Percentiles rank a stretch among this genome's conserved stretches.
phyloP scores from a whole-genome alignment of 2,113 vertebrate species.

The Calyptommatus sinebrachiatus region DNA sequence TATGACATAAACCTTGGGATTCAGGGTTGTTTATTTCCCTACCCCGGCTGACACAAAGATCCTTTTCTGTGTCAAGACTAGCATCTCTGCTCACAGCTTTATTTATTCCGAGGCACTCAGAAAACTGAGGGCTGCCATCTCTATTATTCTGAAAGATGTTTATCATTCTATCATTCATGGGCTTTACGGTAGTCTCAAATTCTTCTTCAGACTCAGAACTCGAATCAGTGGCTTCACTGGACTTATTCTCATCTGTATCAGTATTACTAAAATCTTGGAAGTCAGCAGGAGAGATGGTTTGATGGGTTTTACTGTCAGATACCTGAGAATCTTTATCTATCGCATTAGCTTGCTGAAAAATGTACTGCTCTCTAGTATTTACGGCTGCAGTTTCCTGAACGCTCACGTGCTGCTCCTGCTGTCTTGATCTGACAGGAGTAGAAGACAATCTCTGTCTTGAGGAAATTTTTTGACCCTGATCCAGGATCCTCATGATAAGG shows the following conservation, averaged over 20 bases:
- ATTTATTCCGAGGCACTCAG: conserved; percentile 44
- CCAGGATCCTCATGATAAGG: conserved; percentile 86
- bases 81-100: conserved; percentile 58
- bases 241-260: conserved; percentile 43
- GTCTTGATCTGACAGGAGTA: conserved; percentile 84
- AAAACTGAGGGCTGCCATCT: conserved; percentile 52
- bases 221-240: conserved; percentile 33
- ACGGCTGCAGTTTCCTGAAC: rapidly evolving
- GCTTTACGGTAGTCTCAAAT: conserved; percentile 55
- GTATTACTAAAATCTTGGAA: conserved; percentile 35
- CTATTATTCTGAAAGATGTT: conserved; percentile 21
- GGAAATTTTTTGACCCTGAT: conserved; percentile 73
- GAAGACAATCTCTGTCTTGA: conserved; percentile 83
- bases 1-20: background rate
- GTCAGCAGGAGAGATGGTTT: conserved; percentile 24
- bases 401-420: conserved; percentile 36
- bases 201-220: conserved; percentile 68
- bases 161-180: conserved; percentile 17
- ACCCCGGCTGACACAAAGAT: conserved; percentile 58
- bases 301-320: conserved; percentile 6
- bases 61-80: conserved; percentile 61
- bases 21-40: conserved; percentile 40
- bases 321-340: conserved; percentile 15
- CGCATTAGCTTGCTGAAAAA: conserved; percentile 13
- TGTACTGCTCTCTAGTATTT: background rate